These are phyloP conservation scores for Parnassius smintheus DNA, from an alignment of 2,888 invertebrate genomes.

Conservation along the genomic window DNA sequence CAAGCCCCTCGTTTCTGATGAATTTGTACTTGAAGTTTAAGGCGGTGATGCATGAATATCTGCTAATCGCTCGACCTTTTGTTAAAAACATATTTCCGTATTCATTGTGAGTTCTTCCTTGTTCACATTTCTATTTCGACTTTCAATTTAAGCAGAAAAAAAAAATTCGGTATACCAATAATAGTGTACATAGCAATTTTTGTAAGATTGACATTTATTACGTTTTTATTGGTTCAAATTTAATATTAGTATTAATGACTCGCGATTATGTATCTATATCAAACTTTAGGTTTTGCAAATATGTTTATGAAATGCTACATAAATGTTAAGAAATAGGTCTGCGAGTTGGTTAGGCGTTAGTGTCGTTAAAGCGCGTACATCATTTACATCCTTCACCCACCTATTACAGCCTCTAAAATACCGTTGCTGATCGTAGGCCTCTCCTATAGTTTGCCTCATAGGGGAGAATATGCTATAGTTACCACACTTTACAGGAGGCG, in stretches of 20 bases:
- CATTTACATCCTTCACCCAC: neutral
- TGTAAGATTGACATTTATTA: neutral
- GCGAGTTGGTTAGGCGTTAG: slow-evolving; percentile 3
- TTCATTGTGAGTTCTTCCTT: slow-evolving; percentile 10
- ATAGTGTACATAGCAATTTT: neutral
- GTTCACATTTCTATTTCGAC: neutral
- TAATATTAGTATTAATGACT: neutral
- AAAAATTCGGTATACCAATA: too few species aligned
- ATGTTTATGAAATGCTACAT: neutral
- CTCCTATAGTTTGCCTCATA: too few species aligned
- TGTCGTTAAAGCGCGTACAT: neutral
- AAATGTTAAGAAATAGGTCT: slow-evolving; percentile 3
- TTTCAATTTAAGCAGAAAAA: too few species aligned
- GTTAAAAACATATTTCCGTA: slow-evolving; percentile 20
- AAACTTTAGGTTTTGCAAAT: neutral
- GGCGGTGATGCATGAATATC: slow-evolving; percentile 23
- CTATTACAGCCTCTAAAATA: too few species aligned
- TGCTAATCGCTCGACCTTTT: slow-evolving; percentile 20
- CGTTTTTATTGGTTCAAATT: neutral
- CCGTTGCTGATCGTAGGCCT: too few species aligned
- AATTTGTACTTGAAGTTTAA: slow-evolving; percentile 22
- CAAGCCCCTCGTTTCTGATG: slow-evolving; percentile 26
- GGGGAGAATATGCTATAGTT: too few species aligned
- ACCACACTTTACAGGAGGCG: too few species aligned
- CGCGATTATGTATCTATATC: neutral